Evolutionary conservation across 2,888 invertebrate species (phyloP), one percentile per base, ranked within the genome.

Genomic region (Dryocosmus kuriphilus): DNA sequence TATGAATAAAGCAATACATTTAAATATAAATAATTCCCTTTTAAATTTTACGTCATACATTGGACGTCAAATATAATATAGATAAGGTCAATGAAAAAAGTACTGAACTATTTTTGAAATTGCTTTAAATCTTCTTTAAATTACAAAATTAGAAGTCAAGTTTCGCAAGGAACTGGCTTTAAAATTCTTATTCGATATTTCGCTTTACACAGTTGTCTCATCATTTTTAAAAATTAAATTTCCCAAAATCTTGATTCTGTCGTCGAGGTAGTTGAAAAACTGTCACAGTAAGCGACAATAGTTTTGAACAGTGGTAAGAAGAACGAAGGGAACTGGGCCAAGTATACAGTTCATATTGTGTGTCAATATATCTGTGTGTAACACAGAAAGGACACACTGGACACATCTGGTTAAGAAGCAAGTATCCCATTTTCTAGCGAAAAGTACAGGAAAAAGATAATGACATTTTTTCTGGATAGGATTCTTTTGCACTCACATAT

Each of bases 151-250:
- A 9, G 8, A n/a, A 55, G 9, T 22, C 8, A 9, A 7, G 55
- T 3, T 11, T 11, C 22, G 8, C 1, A 55, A 55, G 22, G 9
- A 55, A 22, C 8, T 0, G 3, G 11, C 2, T 9, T 55, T 55
- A 11, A 55, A n/a, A n/a, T 51, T 51, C 19, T 46, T 46, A n/a
- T 46, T 19, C 7, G 19, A 46, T 51, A n/a, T 51, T 51, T n/a
- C 9, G 9, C n/a, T 51, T 0, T n/a, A 51, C n/a, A 51, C 51
- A 51, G 51, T n/a, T n/a, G n/a, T n/a, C 51, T n/a, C 22, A 3
- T 55, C 22, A 55, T 22, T 22, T 22, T 22, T 3, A 4, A 32
- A 65, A 75, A 78, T 75, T 24, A 51, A 71, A 51, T 78, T 75
- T 78, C 62, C 60, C 51, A 61, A 24, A 27, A 51, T 38, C 24